Evolutionary conservation across 2,113 vertebrate genomes (phyloP), one percentile per base, ranked within the genome.

Genomic region (Saguinus midas): DNA sequence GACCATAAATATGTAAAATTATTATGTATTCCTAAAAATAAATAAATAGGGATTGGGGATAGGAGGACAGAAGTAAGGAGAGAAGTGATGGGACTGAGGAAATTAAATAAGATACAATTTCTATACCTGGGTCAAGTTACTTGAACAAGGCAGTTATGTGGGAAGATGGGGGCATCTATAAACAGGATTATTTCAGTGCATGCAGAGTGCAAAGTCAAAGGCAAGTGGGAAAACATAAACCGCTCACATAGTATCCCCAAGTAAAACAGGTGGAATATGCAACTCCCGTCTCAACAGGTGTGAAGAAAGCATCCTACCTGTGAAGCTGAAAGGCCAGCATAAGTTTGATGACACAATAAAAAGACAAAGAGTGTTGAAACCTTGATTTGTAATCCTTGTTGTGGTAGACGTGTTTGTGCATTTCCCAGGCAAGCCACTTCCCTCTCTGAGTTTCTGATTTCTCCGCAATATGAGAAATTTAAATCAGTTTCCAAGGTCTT

Each of bases 381-480:
- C 66, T 64, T 72, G 17, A 27, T 66, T 76, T 79, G 1, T 79
- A 90, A 57, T 79, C 21, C 2, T 18, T 57, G 11, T 2, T 86
- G 25, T 18, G 72, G n/a, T 58, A 43, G 10, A 82, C 0, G 29
- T 29, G n/a, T 80, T 68, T 58, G 9, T 73, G 3, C 80, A 43
- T 61, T 79, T 94, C 18, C 37, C 61, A 20, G 12, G 12, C 32
- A 96, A 45, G 17, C 12, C 1, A 0, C 7, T 79, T 75, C 52
- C 23, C 8, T 83, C 10, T 58, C 40, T 43, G 29, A 32, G 7
- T n/a, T 76, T 90, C n/a, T 86, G 25, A 70, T 43, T 87, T 5
- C n/a, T 73, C 88, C 64, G 5, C 55, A 21, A 97, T 32, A 43
- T 58, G 32, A 92, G 4, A 75, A 81, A 82, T 66, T 96, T 92